Base-by-base conservation (phyloP, 2,888 invertebrate species). In the Lapara coniferarum region DNA sequence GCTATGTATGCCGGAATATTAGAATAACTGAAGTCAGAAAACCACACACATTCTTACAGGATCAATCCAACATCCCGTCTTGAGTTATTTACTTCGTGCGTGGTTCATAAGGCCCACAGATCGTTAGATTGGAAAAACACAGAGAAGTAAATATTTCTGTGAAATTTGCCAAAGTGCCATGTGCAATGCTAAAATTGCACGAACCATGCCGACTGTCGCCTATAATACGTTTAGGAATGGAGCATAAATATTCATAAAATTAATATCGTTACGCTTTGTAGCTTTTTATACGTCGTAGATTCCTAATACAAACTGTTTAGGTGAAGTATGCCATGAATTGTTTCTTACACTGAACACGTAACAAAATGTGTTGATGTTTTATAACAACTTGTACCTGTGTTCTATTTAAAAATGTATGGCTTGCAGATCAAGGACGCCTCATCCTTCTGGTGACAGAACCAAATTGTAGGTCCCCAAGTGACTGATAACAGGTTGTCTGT, bases 341-440 rank as follows among this genome's bases (percentile, higher is more conserved):
- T 59, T 46, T 53, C 6, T 19, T 19, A 19, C 19, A 55, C 19
- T 55, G 46, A 67, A 57, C 49, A 56, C 56, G 49, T 57, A 49
- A 49, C 57, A 57, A 55, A 4, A 13, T 25, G 2, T 67, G 57
- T 49, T 57, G 52, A 25, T 49, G 46, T 16, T 8, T 55, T 37
- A 55, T 58, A 59, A 51, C 49, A 59, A 53, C 16, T 49, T 66
- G 44, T 67, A 44, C 46, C 10, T 25, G 44, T 73, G 67, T 75
- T 74, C 70, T 74, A 77, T 75, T 70, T 71, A 74, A 81, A 81
- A 49, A 66, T 37, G 10, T 53, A 59, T 68, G 53, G 44, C 68
- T 90, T 91, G 75, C 92, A 92, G 92, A 86, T 88, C 88, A 69
- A 82, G 84, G 75, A 85, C 83, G 77, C 90, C 91, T 77, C 80